Base-by-base conservation (phyloP, 2,888 invertebrate species). In the Chaetogeoica ovagalla region DNA sequence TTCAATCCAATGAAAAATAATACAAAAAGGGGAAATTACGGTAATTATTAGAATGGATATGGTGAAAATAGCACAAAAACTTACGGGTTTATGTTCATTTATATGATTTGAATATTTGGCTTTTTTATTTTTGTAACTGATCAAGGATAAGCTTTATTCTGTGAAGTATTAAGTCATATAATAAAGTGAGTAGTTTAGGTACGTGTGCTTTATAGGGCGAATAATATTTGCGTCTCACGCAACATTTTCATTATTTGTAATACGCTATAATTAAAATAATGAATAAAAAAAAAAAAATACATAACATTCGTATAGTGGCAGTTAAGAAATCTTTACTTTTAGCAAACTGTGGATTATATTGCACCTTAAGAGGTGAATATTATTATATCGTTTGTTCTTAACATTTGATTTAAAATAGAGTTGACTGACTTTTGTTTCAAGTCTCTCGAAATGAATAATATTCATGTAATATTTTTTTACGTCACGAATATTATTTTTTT, bases 151-250 rank as follows among this genome's bases (percentile, higher is more conserved):
- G 62, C n/a, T 48, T 60, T 48, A 13, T 13, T 48, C 30, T 19
- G 8, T 30, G 8, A 48, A 52, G 15, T 73, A 73, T 73, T 52
- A 73, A 71, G 71, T 71, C 59, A 17, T 73, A 23, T 73, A 23
- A 43, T 71, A 7, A 23, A 59, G 8, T 71, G 13, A 15, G 7
- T 15, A n/a, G 8, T 73, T 73, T 9, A n/a, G 30, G 52, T 37
- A 13, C 52, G 30, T 21, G 63, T 52, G n/a, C 52, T 73, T 37
- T n/a, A 48, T 15, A 8, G 52, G 23, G 15, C 23, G 19, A 73
- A 52, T n/a, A 52, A 62, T 63, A 72, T 73, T 73, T 73, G 69
- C 30, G 19, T 30, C 23, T 48, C 62, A 30, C 52, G 62, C 48
- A 48, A 72, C 23, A 5, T 43, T 72, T 72, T 60, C 59, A 39